These are phyloP conservation scores for Lagocephalus sceleratus DNA, from an alignment of 2,797 vertebrate species.

Conservation along the genomic window DNA sequence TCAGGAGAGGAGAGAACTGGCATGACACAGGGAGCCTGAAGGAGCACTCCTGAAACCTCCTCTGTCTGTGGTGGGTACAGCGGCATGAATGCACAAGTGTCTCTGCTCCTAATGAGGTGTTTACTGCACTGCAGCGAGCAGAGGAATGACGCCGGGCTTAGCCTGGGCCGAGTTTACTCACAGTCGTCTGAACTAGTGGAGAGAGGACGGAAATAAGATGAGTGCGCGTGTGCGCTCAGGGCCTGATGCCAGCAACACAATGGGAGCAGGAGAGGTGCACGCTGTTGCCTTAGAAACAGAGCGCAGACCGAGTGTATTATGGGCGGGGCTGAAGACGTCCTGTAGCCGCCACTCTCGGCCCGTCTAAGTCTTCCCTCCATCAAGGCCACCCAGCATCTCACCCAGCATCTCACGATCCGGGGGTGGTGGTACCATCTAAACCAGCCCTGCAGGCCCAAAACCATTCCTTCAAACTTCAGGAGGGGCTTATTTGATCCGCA, in stretches of 20 bases:
- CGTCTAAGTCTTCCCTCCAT: slow-evolving; percentile 22
- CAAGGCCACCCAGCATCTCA: slow-evolving; percentile 12
- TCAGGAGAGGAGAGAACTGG: slow-evolving; percentile 11
- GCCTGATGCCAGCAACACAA: slow-evolving; percentile 33
- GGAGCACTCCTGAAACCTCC: slow-evolving; percentile 29
- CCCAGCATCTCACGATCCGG: slow-evolving; percentile 7
- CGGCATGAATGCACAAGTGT: slow-evolving; percentile 26
- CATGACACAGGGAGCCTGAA: slow-evolving; percentile 21
- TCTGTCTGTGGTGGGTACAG: slow-evolving; percentile 10
- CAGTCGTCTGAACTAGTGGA: slow-evolving; percentile 2
- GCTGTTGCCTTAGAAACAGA: slow-evolving; percentile 60
- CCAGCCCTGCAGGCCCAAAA: too few relatives aligned
- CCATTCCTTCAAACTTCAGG: slow-evolving; percentile 12
- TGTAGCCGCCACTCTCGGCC: too few relatives aligned
- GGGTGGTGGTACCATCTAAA: slow-evolving; percentile 1
- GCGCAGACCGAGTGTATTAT: slow-evolving; percentile 17
- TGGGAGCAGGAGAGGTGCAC: slow-evolving; percentile 19
- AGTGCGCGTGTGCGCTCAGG: slow-evolving; percentile 11
- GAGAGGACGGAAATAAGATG: not conserved
- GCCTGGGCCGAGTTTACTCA: slow-evolving; percentile 25
- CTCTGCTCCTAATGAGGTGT: slow-evolving; percentile 31
- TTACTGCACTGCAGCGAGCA: slow-evolving; percentile 18
- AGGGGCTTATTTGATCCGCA: slow-evolving; percentile 40
- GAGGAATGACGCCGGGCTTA: slow-evolving; percentile 13
- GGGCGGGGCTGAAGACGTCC: slow-evolving; percentile 18